Evolutionary conservation across 2,797 vertebrate species (phyloP).

Genomic region (Avahi laniger): DNA sequence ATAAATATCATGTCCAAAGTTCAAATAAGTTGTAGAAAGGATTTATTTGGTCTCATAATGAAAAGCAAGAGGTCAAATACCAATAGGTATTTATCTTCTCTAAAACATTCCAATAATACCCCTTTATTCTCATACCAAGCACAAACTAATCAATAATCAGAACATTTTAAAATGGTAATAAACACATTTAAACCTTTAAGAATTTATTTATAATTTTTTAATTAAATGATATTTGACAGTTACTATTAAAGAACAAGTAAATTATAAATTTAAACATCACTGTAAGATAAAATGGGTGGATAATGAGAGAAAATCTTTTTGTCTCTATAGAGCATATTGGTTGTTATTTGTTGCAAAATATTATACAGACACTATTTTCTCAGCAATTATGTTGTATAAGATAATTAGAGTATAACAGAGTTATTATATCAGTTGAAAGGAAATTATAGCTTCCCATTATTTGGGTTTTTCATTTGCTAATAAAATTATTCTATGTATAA

Average conservation of each 20-base stretch:
- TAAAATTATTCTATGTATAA: not conserved
- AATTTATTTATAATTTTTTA: not conserved
- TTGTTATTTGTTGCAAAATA: not conserved
- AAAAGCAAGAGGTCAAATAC: constrained; percentile 21
- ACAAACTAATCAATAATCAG: not conserved
- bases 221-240: not conserved
- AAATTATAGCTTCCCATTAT: not conserved
- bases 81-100: not conserved
- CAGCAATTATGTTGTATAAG: not conserved
- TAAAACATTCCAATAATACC: not conserved
- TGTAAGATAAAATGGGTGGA: not conserved
- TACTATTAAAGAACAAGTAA: not conserved
- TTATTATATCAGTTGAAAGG: not conserved
- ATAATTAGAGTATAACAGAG: not conserved
- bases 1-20: not conserved
- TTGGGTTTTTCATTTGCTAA: not conserved
- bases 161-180: not conserved
- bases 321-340: not conserved
- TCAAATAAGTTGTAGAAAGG: not conserved
- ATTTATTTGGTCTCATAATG: not conserved
- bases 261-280: not conserved
- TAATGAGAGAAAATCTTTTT: not conserved
- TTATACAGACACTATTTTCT: not conserved
- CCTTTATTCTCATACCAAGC: not conserved
- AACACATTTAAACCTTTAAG: not conserved